A percentile compares a stretch with the other conserved stretches of the same genome.
Evolutionary conservation across 2,888 invertebrate genomes (phyloP).

Genomic region (Galerucella pusilla): DNA sequence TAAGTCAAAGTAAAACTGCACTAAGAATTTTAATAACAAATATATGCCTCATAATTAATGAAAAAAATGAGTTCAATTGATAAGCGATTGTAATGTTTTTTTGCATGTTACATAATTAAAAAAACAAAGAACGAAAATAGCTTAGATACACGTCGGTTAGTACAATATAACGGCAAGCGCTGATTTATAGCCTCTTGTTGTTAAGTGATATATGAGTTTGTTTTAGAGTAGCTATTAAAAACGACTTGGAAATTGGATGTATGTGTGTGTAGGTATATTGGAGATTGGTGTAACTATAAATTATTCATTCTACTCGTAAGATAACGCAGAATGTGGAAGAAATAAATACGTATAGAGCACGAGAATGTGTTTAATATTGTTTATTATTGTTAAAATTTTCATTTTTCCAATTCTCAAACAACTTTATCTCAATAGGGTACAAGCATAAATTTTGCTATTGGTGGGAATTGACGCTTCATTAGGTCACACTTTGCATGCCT

Average conservation of each 20-base stretch:
- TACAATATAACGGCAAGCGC: constrained; percentile 32
- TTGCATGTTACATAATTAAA: constrained; percentile 23
- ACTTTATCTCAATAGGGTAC: no score
- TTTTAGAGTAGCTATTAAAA: constrained; percentile 49
- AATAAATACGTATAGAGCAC: constrained; percentile 14
- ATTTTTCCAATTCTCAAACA: no score
- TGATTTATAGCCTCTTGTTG: constrained; percentile 50
- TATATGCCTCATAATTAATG: no score
- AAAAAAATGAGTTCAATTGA: not conserved
- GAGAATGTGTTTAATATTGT: not conserved
- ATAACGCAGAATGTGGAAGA: constrained; percentile 22
- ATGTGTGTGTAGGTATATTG: constrained; percentile 23
- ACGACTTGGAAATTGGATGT: constrained; percentile 42
- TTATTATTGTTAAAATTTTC: no score
- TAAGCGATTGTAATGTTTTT: not conserved
- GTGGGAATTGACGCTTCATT: no score
- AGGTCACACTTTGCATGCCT: no score
- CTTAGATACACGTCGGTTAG: constrained; percentile 38
- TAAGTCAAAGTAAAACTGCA: no score
- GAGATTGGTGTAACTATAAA: constrained; percentile 35
- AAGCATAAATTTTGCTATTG: no score
- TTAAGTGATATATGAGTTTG: constrained; percentile 51
- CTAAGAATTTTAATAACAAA: no score
- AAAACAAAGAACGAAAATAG: constrained; percentile 33
- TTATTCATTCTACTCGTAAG: constrained; percentile 15